Percentiles rank a stretch among this genome's conserved stretches.
Evolutionary conservation across 2,797 vertebrate species (phyloP).

Genomic region (Otolemur crassicaudatus): DNA sequence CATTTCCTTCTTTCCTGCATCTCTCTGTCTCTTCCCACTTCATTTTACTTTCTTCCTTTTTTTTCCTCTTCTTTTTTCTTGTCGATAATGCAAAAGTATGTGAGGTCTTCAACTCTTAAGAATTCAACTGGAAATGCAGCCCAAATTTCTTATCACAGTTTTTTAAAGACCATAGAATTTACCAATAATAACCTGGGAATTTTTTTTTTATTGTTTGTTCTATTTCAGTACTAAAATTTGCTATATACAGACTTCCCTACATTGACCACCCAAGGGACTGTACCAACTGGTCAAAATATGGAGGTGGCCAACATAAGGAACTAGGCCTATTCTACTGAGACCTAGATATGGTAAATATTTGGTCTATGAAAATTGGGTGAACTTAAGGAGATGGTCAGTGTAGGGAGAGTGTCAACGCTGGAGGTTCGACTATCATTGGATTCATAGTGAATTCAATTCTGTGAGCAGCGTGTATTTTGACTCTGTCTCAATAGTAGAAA

Average conservation of each 20-base stretch:
- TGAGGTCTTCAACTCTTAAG: not conserved
- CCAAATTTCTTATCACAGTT: not conserved
- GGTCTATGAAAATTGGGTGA: too few relatives aligned
- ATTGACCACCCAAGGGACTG: too few relatives aligned
- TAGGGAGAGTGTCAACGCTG: too few relatives aligned
- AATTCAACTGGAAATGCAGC: not conserved
- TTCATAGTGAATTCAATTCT: not conserved
- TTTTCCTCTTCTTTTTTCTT: not conserved
- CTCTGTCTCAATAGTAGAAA: not conserved
- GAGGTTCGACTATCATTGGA: not conserved
- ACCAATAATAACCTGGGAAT: not conserved
- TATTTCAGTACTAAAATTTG: not conserved
- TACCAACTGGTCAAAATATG: too few relatives aligned
- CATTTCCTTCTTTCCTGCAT: not conserved
- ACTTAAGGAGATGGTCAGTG: too few relatives aligned
- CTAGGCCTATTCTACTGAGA: too few relatives aligned
- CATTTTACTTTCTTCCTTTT: not conserved
- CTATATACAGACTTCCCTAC: too few relatives aligned
- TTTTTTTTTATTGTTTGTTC: not conserved
- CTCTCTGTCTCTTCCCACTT: not conserved
- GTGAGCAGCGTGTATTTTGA: not conserved
- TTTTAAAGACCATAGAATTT: not conserved
- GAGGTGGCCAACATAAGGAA: too few relatives aligned
- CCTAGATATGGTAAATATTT: too few relatives aligned
- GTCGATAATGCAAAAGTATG: not conserved